Percentiles rank a stretch among this genome's conserved stretches.
Evolutionary conservation across 2,888 invertebrate species (phyloP).

Genomic region (Phalera bucephala): DNA sequence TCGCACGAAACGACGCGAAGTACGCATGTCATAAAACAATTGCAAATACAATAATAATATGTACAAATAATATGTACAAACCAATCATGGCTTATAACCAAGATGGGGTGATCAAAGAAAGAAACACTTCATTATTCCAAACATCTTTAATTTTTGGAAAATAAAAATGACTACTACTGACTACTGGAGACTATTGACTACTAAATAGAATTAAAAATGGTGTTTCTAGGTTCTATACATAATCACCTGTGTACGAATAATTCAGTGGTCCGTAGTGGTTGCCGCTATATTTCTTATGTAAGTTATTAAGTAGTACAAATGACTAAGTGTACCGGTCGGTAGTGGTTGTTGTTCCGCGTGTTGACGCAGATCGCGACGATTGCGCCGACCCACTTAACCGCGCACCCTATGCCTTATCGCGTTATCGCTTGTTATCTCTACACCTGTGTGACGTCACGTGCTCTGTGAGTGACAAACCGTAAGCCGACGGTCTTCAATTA

Average conservation of each 20-base stretch:
- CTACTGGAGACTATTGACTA: too few relatives aligned
- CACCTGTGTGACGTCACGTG: constrained; percentile 62
- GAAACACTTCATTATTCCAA: too few relatives aligned
- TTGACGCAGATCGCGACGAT: constrained; percentile 21
- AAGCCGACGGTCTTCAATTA: too few relatives aligned
- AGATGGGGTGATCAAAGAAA: too few relatives aligned
- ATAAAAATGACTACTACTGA: too few relatives aligned
- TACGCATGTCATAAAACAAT: too few relatives aligned
- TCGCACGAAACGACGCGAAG: not conserved
- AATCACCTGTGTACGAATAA: constrained; percentile 4
- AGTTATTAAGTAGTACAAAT: constrained; percentile 28
- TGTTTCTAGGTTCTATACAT: too few relatives aligned
- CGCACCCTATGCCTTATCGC: constrained; percentile 37
- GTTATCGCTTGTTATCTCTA: constrained; percentile 49
- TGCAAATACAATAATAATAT: too few relatives aligned
- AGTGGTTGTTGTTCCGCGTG: constrained; percentile 36
- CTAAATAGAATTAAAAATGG: too few relatives aligned
- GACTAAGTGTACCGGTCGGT: constrained; percentile 32
- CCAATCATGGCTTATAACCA: too few relatives aligned
- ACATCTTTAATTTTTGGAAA: too few relatives aligned
- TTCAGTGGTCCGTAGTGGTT: constrained; percentile 8
- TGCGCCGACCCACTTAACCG: constrained; percentile 27
- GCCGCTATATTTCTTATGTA: constrained; percentile 31
- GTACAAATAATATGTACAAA: too few relatives aligned
- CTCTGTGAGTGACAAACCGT: constrained; percentile 1